A percentile compares a stretch with the other conserved stretches of the same genome.
phyloP scores from a whole-genome alignment of 2,888 invertebrate species.

The Yponomeuta cagnagella region DNA sequence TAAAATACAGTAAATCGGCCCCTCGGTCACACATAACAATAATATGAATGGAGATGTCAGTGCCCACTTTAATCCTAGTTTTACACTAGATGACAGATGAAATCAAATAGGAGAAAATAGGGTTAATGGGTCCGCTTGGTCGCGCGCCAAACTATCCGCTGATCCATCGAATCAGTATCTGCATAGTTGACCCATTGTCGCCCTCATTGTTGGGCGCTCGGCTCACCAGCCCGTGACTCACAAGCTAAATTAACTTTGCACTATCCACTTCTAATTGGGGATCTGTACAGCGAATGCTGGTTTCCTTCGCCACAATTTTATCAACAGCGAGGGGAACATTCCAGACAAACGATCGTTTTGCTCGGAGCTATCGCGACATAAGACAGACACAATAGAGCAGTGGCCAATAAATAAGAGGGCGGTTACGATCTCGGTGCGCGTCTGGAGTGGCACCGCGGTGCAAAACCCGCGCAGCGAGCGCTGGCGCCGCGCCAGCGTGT shows the following conservation, averaged over 20 bases:
- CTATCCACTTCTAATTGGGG: slow-evolving; percentile 6
- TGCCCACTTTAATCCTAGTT: background rate
- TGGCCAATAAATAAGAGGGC: slow-evolving; percentile 4
- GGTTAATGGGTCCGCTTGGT: slow-evolving; percentile 31
- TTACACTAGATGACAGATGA: slow-evolving; percentile 2
- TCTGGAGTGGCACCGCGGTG: slow-evolving; percentile 47
- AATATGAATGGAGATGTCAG: background rate
- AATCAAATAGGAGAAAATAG: slow-evolving; percentile 8
- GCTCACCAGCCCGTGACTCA: slow-evolving; percentile 50
- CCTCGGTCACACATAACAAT: background rate
- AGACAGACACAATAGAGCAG: slow-evolving; percentile 1
- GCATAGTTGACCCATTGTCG: slow-evolving; percentile 42
- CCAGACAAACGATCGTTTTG: background rate
- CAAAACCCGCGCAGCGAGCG: slow-evolving; percentile 54
- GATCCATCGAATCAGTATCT: slow-evolving; percentile 27
- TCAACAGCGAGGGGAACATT: background rate
- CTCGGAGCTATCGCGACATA: background rate
- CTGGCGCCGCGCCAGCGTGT: slow-evolving; percentile 51
- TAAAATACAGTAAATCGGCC: background rate
- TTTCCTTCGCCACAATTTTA: background rate
- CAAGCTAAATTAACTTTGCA: slow-evolving; percentile 30
- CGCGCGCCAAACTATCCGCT: slow-evolving; percentile 33
- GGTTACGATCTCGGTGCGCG: slow-evolving; percentile 16
- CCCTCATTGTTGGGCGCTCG: slow-evolving; percentile 41
- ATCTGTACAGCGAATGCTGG: background rate